A percentile compares a stretch with the other conserved stretches of the same genome.
These are phyloP conservation scores for Clarias pachynema DNA, from an alignment of 2,797 vertebrate genomes.

Conservation along the genomic window DNA sequence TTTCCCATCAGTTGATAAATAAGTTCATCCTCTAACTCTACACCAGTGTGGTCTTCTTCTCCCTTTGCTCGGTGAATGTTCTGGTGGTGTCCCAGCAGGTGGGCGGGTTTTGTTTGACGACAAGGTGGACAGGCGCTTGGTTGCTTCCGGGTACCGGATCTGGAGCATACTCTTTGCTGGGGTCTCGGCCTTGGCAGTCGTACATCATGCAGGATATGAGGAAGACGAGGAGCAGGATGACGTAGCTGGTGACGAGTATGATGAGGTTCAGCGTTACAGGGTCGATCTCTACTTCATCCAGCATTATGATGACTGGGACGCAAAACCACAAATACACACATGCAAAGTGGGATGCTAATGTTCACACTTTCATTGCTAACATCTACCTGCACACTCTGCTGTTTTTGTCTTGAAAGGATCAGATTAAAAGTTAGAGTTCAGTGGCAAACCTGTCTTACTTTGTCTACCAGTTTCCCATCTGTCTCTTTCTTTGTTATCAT, in stretches of 20 bases:
- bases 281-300: conserved; percentile 89
- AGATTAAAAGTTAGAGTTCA: conserved; percentile 1
- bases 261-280: conserved; percentile 95
- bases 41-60: conserved; percentile 81
- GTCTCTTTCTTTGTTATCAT: background rate
- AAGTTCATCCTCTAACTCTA: conserved; percentile 36
- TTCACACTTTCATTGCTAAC: background rate
- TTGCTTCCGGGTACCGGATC: conserved; percentile 74
- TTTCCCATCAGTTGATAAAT: background rate
- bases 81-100: conserved; percentile 71
- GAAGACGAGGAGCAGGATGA: conserved; percentile 93
- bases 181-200: conserved; percentile 94
- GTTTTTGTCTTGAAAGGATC: background rate
- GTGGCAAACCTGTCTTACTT: background rate
- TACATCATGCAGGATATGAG: conserved; percentile 95
- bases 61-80: conserved; percentile 70
- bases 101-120: conserved; percentile 80
- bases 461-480: background rate
- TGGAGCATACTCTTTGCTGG: conserved; percentile 86
- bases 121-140: conserved; percentile 84
- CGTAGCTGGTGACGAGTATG: conserved; percentile 93
- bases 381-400: background rate
- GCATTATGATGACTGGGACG: conserved; percentile 68
- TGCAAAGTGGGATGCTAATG: background rate
- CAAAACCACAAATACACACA: background rate